A percentile compares a stretch with the other conserved stretches of the same genome.
phyloP scores from a whole-genome alignment of 2,113 vertebrate genomes.

The Callorhinus ursinus region DNA sequence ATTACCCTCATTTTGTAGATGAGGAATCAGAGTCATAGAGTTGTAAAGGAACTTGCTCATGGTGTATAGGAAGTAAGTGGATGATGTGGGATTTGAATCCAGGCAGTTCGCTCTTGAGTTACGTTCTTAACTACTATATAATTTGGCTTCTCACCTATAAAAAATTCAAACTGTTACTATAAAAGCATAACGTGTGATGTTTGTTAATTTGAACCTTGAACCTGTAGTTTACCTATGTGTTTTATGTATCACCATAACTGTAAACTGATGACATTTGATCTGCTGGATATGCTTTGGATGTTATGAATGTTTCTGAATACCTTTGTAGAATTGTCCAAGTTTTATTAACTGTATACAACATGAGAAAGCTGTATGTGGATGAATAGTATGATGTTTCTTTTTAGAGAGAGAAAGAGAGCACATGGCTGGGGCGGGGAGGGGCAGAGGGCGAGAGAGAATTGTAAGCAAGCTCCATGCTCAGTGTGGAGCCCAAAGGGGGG shows the following conservation, averaged over 20 bases:
- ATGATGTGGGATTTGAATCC: neutral
- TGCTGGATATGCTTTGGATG: neutral
- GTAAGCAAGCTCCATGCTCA: neutral
- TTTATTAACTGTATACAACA: slow-evolving; percentile 56
- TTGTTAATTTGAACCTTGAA: slow-evolving; percentile 38
- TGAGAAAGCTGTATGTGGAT: slow-evolving; percentile 48
- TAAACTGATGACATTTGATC: slow-evolving; percentile 17
- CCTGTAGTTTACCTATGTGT: neutral
- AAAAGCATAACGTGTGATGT: neutral
- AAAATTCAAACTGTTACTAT: neutral
- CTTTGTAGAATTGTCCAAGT: slow-evolving; percentile 10
- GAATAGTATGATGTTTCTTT: slow-evolving; percentile 48
- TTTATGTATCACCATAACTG: neutral
- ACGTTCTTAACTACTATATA: neutral
- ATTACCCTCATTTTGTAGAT: neutral
- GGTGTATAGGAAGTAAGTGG: neutral
- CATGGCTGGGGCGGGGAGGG: neutral
- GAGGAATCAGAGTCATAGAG: slow-evolving; percentile 29
- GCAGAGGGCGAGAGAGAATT: neutral
- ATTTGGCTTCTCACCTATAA: slow-evolving; percentile 24
- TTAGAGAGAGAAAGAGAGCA: neutral
- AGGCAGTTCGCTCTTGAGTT: neutral
- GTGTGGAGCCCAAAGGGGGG: neutral
- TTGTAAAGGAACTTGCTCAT: neutral
- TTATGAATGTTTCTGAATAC: neutral